Base-by-base conservation (phyloP, 2,888 invertebrate genomes). In the Enoplolaimus lenunculus region DNA sequence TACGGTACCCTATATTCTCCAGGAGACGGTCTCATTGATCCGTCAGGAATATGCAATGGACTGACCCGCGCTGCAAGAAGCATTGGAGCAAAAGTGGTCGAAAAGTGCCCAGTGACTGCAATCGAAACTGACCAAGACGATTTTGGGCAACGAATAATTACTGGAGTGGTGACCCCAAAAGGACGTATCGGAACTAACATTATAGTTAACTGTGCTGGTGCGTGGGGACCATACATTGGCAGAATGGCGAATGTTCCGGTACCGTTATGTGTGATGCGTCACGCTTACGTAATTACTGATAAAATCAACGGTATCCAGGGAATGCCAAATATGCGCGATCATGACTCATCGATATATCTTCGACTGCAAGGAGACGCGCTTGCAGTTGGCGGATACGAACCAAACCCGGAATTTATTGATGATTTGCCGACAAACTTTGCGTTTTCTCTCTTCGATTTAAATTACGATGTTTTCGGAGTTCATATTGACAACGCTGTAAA, bases 301-400 rank as follows among this genome's bases (percentile, higher is more conserved):
- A 84, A 86, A 0, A 88, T 92, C 21, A 86, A 88, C 0, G 89
- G 88, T 74, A 85, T 89, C 84, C 87, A 71, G 87, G 87, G 65
- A 81, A 88, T 80, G 72, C 92, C 93, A 0, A 92, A 92, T 79
- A 84, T 92, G 21, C 84, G 92, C 60, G 92, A 92, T 81, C 91
- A 91, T 76, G 93, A 93, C 79, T 86, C 86, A 3, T 88, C 87
- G 28, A 84, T 91, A 30, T 93, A 92, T 78, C 87, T 92, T 75
- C 62, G 69, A 30, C 30, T 69, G 1, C 90, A 90, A 78, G 91
- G 91, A 0, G 89, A 90, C 77, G 86, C 88, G 0, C 86, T 93
- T 67, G 87, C 87, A 73, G 86, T 93, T 76, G 93, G 93, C 13
- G 92, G 92, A 0, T 93, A 93, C 78, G 93, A 93, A 81, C 81